These are phyloP conservation scores for Laterallus jamaicensis DNA, from an alignment of 2,113 vertebrate species.

Conservation along the genomic window DNA sequence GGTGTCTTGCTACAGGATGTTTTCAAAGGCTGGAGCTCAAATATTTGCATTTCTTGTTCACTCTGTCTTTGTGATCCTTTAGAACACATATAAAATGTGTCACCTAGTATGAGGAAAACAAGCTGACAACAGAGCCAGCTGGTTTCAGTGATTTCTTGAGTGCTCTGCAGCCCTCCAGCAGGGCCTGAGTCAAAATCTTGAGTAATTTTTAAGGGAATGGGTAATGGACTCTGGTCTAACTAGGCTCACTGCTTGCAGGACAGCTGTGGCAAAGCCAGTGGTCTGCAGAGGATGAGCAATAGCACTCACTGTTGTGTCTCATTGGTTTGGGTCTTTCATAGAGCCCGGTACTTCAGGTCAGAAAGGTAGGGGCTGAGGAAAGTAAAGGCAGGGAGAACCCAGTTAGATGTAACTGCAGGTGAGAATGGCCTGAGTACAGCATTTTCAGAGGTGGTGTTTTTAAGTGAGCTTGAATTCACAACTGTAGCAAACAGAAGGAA, in stretches of 20 bases:
- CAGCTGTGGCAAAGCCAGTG: background rate
- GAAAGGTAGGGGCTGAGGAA: background rate
- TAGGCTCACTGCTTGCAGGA: background rate
- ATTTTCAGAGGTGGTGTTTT: background rate
- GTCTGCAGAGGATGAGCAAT: background rate
- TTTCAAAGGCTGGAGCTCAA: background rate
- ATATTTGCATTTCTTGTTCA: background rate
- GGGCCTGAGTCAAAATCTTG: background rate
- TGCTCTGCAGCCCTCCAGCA: rapidly evolving
- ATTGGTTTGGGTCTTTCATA: background rate
- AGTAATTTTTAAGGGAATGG: background rate
- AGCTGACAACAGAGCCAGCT: background rate
- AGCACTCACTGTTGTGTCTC: background rate
- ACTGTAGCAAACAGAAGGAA: background rate
- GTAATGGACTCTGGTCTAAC: background rate
- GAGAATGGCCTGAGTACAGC: background rate
- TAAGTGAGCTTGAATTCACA: background rate
- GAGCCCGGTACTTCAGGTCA: background rate
- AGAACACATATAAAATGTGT: background rate
- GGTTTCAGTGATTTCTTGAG: background rate
- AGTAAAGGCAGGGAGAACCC: background rate
- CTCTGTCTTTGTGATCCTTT: background rate
- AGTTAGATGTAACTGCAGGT: background rate
- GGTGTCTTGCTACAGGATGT: background rate
- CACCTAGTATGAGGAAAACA: background rate